phyloP scores from a whole-genome alignment of 2,113 vertebrate genomes.

The Suncus etruscus region DNA sequence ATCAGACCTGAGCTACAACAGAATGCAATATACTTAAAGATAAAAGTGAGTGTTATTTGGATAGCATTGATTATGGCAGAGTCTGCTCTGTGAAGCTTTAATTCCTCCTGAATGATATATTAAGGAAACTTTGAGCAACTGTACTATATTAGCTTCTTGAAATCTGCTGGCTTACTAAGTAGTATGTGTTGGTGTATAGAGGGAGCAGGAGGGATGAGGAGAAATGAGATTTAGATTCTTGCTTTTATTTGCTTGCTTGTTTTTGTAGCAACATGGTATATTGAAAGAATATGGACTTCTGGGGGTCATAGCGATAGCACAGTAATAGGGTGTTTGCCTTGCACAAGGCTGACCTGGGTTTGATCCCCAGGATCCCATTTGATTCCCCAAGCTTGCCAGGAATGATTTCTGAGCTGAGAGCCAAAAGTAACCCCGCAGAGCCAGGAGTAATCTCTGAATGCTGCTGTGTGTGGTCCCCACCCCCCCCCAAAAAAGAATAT shows the following conservation, averaged over 20 bases:
- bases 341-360: no score
- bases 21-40: not conserved
- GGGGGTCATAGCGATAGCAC: not conserved
- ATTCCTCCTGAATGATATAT: not conserved
- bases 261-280: not conserved
- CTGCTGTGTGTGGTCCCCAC: no score
- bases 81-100: not conserved
- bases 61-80: not conserved
- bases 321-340: no score
- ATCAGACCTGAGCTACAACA: not conserved
- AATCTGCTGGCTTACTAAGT: not conserved
- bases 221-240: not conserved
- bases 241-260: not conserved
- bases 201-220: not conserved
- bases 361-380: no score
- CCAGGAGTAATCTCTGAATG: no score
- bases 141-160: not conserved
- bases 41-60: not conserved
- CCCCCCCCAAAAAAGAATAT: no score
- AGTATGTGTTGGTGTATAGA: not conserved
- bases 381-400: no score
- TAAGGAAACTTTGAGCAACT: not conserved
- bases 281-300: not conserved
- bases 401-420: no score
- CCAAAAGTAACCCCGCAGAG: no score